A percentile compares a stretch with the other conserved stretches of the same genome.
Conservation (phyloP, 1,140 invertebrate genomes). For the Polypedilum pembai region DNA sequence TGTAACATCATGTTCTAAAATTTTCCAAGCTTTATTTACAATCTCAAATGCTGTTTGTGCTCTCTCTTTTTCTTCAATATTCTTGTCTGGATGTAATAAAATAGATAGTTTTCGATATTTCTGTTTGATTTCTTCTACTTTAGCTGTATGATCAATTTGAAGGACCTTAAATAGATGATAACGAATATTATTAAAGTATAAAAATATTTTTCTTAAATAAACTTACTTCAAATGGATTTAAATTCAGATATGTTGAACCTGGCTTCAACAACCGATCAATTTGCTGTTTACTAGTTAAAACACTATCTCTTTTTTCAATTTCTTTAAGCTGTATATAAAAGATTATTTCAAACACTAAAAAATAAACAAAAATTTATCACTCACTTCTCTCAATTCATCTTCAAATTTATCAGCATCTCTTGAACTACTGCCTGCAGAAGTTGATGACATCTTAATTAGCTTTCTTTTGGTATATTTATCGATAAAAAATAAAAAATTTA, state of each 20-base stretch:
- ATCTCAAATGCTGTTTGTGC: conserved; percentile 92
- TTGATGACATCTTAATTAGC: conserved; percentile 32
- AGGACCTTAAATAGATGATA: conserved; percentile 47
- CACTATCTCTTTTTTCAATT: conserved; percentile 45
- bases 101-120: conserved; percentile 95
- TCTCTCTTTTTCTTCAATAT: conserved; percentile 83
- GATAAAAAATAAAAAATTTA: no score
- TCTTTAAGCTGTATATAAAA: conserved; percentile 40
- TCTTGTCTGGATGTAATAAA: conserved; percentile 80
- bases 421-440: background rate
- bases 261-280: conserved; percentile 86
- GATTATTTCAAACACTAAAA: background rate
- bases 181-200: no score
- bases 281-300: conserved; percentile 87
- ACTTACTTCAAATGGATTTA: conserved; percentile 83
- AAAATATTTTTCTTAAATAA: no score
- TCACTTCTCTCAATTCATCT: background rate
- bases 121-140: conserved; percentile 89
- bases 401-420: background rate
- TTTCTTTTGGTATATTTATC: background rate
- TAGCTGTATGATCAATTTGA: conserved; percentile 83
- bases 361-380: background rate
- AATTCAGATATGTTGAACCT: conserved; percentile 92
- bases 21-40: conserved; percentile 94
- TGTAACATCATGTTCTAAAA: conserved; percentile 89